Evolutionary conservation across 1,140 invertebrate species (phyloP).

Genomic region (Drosophila bipectinata): DNA sequence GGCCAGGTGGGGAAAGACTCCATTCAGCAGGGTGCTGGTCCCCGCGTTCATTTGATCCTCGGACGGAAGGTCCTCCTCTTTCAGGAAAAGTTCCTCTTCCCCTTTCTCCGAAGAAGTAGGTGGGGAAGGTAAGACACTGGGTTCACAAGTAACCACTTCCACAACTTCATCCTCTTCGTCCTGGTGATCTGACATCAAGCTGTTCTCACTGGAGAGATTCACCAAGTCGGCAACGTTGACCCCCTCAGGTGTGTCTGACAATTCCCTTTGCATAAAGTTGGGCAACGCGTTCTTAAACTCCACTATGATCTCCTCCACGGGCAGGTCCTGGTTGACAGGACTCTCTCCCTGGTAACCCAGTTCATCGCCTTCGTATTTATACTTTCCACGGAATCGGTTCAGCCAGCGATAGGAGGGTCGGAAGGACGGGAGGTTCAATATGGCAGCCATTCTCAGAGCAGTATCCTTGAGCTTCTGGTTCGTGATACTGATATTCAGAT

Average conservation of each 20-base stretch:
- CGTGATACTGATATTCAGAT: conserved; percentile 50
- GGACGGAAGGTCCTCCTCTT: neutral
- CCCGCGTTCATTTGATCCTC: conserved; percentile 62
- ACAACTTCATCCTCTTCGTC: conserved; percentile 60
- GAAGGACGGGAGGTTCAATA: conserved; percentile 71
- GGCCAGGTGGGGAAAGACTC: conserved; percentile 75
- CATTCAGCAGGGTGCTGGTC: conserved; percentile 61
- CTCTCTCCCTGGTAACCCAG: conserved; percentile 54
- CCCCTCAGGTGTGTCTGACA: conserved; percentile 29
- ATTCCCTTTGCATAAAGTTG: conserved; percentile 79
- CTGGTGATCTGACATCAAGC: conserved; percentile 59
- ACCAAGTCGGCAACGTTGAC: conserved; percentile 37
- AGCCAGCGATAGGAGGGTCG: conserved; percentile 79
- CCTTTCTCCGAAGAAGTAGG: conserved; percentile 34
- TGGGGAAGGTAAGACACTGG: conserved; percentile 54
- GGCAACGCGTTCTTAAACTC: conserved; percentile 73
- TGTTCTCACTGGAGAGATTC: conserved; percentile 72
- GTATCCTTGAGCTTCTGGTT: conserved; percentile 78
- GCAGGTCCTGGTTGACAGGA: conserved; percentile 42
- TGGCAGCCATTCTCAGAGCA: conserved; percentile 68
- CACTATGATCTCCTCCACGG: conserved; percentile 77
- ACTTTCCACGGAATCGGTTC: conserved; percentile 75
- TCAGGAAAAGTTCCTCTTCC: neutral
- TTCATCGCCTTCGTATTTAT: conserved; percentile 76
- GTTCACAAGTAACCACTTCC: conserved; percentile 64